Percentiles rank a stretch among this genome's conserved stretches.
phyloP scores from a whole-genome alignment of 2,113 vertebrate species.

The Indri indri region DNA sequence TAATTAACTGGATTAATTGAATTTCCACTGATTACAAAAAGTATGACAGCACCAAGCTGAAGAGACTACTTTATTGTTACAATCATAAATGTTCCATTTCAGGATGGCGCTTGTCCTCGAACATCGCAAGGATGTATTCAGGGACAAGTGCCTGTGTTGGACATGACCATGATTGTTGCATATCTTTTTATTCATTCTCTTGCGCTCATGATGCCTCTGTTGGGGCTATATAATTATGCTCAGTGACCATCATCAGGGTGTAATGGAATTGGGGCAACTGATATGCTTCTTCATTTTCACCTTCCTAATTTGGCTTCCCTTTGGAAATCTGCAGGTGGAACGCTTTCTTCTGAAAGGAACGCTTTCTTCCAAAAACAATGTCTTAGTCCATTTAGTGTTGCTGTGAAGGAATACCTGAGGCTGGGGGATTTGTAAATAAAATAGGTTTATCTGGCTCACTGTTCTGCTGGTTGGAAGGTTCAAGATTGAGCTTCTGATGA shows the following conservation, averaged over 20 bases:
- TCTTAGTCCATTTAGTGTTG: too few relatives aligned
- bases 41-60: slow-evolving; percentile 42
- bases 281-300: not conserved
- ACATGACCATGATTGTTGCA: not conserved
- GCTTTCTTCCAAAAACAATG: not conserved
- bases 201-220: not conserved
- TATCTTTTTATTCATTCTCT: not conserved
- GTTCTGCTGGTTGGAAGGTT: too few relatives aligned
- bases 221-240: not conserved
- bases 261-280: not conserved
- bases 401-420: too few relatives aligned
- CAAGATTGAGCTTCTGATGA: too few relatives aligned
- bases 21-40: slow-evolving; percentile 62
- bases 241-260: not conserved
- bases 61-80: not conserved
- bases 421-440: too few relatives aligned
- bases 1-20: slow-evolving; percentile 73
- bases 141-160: not conserved
- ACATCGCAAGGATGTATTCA: not conserved
- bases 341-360: not conserved
- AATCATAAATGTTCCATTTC: slow-evolving; percentile 2
- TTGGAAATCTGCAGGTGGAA: not conserved
- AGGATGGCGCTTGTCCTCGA: not conserved
- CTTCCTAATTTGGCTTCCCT: not conserved
- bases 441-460: too few relatives aligned